These are phyloP conservation scores for Saccopteryx bilineata DNA, from an alignment of 2,113 vertebrate species.

Conservation along the genomic window DNA sequence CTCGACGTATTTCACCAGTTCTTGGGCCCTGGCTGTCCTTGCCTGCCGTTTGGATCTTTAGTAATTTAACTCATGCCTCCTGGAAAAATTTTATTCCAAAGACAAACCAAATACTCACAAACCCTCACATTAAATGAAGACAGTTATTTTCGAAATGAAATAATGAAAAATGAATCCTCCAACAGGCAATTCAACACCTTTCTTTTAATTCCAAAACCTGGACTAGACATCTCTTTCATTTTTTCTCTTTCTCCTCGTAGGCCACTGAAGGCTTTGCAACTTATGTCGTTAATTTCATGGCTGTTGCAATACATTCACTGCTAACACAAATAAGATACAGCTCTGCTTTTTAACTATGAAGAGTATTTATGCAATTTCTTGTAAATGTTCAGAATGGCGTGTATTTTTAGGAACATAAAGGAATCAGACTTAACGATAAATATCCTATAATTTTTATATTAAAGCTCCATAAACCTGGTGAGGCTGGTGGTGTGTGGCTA, in stretches of 20 bases:
- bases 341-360: background rate
- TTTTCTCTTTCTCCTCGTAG: background rate
- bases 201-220: background rate
- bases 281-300: background rate
- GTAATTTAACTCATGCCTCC: background rate
- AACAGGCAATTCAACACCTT: background rate
- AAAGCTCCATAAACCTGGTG: background rate
- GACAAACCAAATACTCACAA: background rate
- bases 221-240: background rate
- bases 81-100: background rate
- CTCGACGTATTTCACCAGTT: background rate
- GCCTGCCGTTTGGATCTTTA: background rate
- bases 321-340: background rate
- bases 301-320: background rate
- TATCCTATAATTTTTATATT: background rate
- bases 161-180: background rate
- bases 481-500: background rate
- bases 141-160: background rate
- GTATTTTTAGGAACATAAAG: conserved; percentile 9
- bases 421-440: background rate
- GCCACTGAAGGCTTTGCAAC: background rate
- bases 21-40: background rate
- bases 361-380: conserved; percentile 24
- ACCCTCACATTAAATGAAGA: background rate
- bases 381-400: background rate